Evolutionary conservation across 2,113 vertebrate genomes (phyloP).

Genomic region (Lanius ludovicianus): DNA sequence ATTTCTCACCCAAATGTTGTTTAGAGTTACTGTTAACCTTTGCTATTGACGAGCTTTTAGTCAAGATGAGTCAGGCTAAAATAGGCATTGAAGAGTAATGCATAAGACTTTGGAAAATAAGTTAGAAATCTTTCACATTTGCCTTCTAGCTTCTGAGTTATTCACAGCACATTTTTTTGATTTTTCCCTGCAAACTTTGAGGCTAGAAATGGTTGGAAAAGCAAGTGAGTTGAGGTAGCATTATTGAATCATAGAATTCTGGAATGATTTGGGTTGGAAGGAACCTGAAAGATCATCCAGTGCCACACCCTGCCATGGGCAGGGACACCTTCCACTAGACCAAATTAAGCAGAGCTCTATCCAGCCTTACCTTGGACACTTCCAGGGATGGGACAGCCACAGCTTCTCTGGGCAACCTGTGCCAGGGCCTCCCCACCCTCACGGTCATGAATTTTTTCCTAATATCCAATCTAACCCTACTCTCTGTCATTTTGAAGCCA

Average conservation of each 20-base stretch:
- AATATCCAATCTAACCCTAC: background rate
- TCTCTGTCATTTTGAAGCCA: background rate
- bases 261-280: background rate
- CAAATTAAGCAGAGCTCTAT: background rate
- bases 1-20: conserved; percentile 21
- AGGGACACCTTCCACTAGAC: background rate
- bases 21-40: conserved; percentile 37
- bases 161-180: conserved; percentile 46
- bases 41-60: conserved; percentile 44
- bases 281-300: background rate
- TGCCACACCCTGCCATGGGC: background rate
- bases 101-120: conserved; percentile 19
- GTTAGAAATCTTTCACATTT: conserved; percentile 46
- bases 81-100: conserved; percentile 8
- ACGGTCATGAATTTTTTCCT: background rate
- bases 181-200: background rate
- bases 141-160: conserved; percentile 41
- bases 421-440: background rate
- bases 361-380: background rate
- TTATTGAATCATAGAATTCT: background rate
- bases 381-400: background rate
- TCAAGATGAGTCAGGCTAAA: conserved; percentile 53
- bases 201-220: background rate
- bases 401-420: background rate
- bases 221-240: background rate